Evolutionary conservation across 64 coral and sea anemone species (phyloP).

Genomic region (Montipora foliosa): DNA sequence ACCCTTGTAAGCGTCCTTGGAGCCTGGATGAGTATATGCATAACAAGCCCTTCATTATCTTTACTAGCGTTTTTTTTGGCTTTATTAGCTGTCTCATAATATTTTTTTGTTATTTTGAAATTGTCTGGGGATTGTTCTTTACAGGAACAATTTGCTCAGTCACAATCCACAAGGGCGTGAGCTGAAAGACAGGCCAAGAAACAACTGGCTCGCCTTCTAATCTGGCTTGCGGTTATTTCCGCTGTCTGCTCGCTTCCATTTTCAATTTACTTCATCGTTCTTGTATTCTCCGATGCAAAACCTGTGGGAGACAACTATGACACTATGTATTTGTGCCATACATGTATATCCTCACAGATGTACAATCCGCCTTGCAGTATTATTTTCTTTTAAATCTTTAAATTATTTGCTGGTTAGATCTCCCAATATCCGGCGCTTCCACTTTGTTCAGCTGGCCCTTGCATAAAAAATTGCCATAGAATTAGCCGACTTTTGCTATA

Average conservation of each 20-base stretch:
- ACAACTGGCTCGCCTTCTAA: constrained; percentile 17
- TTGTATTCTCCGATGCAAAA: not conserved
- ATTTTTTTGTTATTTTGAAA: constrained; percentile 43
- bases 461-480: not conserved
- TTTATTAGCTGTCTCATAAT: not conserved
- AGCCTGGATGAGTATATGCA: constrained; percentile 9
- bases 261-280: not conserved
- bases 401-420: no score
- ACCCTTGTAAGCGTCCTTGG: constrained; percentile 25
- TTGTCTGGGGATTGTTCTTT: constrained; percentile 38
- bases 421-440: no score
- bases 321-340: no score
- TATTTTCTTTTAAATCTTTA: no score
- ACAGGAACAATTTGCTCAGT: constrained; percentile 31
- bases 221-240: constrained; percentile 4
- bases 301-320: constrained; percentile 18
- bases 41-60: constrained; percentile 25
- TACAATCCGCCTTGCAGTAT: not conserved
- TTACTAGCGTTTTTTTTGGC: constrained; percentile 19
- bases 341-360: not conserved
- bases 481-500: constrained; percentile 24
- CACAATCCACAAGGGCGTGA: not conserved
- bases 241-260: constrained; percentile 32
- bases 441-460: no score
- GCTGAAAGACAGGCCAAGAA: constrained; percentile 27